These are phyloP conservation scores for Anas bahamensis DNA, from an alignment of 2,797 vertebrate genomes.

Conservation along the genomic window DNA sequence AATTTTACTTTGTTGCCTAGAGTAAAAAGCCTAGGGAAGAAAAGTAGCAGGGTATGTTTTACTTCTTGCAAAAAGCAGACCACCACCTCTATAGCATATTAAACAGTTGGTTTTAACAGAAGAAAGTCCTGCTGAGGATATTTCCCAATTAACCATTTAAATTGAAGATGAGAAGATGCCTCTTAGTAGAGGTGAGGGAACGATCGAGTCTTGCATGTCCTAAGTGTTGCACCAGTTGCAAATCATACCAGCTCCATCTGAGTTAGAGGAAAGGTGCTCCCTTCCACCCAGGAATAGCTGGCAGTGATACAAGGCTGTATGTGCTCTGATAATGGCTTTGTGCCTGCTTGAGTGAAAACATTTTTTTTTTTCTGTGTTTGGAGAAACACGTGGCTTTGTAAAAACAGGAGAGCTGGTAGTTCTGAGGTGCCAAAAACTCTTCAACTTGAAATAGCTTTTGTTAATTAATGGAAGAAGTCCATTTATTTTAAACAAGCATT, in stretches of 20 bases:
- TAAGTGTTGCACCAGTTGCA: not conserved
- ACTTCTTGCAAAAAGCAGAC: not conserved
- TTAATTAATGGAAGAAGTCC: not conserved
- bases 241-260: not conserved
- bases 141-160: not conserved
- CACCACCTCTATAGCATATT: not conserved
- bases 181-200: not conserved
- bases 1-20: not conserved
- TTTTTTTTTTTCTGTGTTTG: not conserved
- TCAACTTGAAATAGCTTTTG: not conserved
- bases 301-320: not conserved
- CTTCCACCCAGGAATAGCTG: conserved; percentile 3
- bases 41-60: not conserved
- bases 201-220: not conserved
- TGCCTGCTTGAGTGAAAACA: not conserved
- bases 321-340: not conserved
- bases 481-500: not conserved
- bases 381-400: not conserved
- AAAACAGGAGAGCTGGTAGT: not conserved
- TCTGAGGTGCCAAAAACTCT: not conserved
- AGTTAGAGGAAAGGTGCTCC: not conserved
- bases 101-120: not conserved
- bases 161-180: not conserved
- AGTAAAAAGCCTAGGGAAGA: not conserved
- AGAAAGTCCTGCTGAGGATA: accelerated